Base-by-base conservation (phyloP, 2,888 invertebrate genomes). In the Drosophila nr. perissopoda region DNA sequence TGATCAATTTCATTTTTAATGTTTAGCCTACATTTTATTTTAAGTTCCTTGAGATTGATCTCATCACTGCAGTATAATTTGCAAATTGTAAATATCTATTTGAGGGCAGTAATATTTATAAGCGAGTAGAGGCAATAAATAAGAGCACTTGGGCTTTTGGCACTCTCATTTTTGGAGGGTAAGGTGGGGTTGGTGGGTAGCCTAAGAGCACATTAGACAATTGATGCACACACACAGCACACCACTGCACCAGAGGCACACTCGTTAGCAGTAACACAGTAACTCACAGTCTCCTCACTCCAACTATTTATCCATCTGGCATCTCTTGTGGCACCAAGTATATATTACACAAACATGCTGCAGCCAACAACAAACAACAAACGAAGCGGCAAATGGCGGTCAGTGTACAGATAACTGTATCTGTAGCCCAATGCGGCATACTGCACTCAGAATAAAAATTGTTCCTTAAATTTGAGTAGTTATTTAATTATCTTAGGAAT, bases 181-280 rank as follows among this genome's bases (percentile, higher is more conserved):
- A 31, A 33, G 27, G 25, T 34, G 29, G 52, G n/a, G 2, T 31
- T 18, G 25, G 46, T 27, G 31, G 59, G 25, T 54, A 49, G 25
- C n/a, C 5, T 42, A 61, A 42, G 56, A 60, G 73, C 70, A 52
- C 58, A 70, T 71, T 68, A 70, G 67, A 79, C 65, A 79, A 72
- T 75, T 74, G 58, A 64, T 78, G 70, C 72, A 56, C 65, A 54
- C 34, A 64, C 67, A 58, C 52, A 59, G 53, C 51, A 67, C 58
- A 69, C 54, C 72, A 65, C 73, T 66, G 74, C 76, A 74, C 77
- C 70, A 67, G 36, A 67, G 49, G 68, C 68, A 64, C 63, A 61
- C 52, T 68, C 46, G 42, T 57, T 74, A 33, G 46, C 42, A 60
- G 57, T 64, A 72, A 64, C 53, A 53, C 42, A 60, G 57, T 64